phyloP scores from a whole-genome alignment of 1,140 invertebrate species.

The Lithobius niger region DNA sequence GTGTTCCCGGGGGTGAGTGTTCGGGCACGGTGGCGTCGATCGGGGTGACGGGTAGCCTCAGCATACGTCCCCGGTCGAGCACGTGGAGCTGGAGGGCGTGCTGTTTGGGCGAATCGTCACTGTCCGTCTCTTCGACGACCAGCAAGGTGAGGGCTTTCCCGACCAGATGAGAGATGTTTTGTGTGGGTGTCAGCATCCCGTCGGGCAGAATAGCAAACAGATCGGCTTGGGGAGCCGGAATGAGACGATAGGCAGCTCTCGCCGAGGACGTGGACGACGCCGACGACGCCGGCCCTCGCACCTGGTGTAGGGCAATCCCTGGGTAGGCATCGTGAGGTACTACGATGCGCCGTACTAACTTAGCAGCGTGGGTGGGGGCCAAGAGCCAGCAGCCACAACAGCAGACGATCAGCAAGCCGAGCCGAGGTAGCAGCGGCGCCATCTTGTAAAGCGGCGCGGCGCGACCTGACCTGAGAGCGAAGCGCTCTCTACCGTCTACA shows the following conservation, averaged over 20 bases:
- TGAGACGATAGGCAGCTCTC: not conserved
- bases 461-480: no score
- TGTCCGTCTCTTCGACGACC: constrained; percentile 61
- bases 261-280: not conserved
- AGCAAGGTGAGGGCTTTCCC: constrained; percentile 62
- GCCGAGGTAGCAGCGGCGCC: no score
- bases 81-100: constrained; percentile 68
- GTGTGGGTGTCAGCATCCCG: constrained; percentile 77
- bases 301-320: not conserved
- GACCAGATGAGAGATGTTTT: constrained; percentile 61
- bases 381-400: no score
- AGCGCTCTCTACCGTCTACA: no score
- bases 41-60: constrained; percentile 53
- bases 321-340: constrained; percentile 4
- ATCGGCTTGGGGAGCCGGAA: not conserved
- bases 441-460: no score
- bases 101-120: constrained; percentile 51
- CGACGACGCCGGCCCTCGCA: not conserved
- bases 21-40: constrained; percentile 53
- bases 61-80: constrained; percentile 59
- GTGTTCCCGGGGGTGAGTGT: constrained; percentile 52
- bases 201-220: constrained; percentile 68
- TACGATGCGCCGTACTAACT: not conserved
- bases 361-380: no score
- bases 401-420: no score